A percentile compares a stretch with the other conserved stretches of the same genome.
These are phyloP conservation scores for Brienomyrus brachyistius DNA, from an alignment of 2,113 vertebrate genomes.

Conservation along the genomic window DNA sequence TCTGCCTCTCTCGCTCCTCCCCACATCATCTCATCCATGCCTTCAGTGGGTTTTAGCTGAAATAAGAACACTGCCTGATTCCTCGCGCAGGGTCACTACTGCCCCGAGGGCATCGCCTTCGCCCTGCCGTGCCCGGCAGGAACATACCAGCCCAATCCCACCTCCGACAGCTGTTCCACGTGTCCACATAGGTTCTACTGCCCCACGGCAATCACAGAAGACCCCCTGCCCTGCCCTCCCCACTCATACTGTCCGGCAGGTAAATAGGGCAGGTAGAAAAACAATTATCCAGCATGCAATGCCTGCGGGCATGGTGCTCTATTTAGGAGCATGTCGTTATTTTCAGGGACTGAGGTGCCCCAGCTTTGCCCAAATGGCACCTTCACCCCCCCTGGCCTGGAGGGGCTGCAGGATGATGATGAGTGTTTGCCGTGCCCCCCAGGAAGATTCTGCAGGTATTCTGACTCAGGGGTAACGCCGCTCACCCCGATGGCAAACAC, in stretches of 20 bases:
- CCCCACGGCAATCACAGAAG: conserved; percentile 63
- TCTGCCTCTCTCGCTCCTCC: neutral
- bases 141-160: conserved; percentile 72
- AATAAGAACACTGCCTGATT: neutral
- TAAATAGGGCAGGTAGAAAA: conserved; percentile 37
- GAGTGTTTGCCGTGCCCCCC: conserved; percentile 75
- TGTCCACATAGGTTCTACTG: conserved; percentile 83
- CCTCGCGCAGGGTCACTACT: conserved; percentile 75
- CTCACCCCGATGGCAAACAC: neutral
- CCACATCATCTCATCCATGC: neutral
- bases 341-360: conserved; percentile 67
- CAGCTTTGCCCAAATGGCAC: conserved; percentile 75
- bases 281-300: neutral
- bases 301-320: neutral
- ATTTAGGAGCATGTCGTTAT: neutral
- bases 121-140: conserved; percentile 69
- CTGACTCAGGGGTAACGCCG: neutral
- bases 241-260: conserved; percentile 79
- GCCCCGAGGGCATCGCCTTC: conserved; percentile 58
- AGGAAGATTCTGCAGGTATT: conserved; percentile 81
- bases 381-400: conserved; percentile 56
- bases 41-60: neutral
- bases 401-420: conserved; percentile 65
- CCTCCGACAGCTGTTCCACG: conserved; percentile 65
- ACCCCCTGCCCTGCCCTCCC: conserved; percentile 66